Base-by-base conservation (phyloP, 2,113 vertebrate species). In the Rhinichthys klamathensis region DNA sequence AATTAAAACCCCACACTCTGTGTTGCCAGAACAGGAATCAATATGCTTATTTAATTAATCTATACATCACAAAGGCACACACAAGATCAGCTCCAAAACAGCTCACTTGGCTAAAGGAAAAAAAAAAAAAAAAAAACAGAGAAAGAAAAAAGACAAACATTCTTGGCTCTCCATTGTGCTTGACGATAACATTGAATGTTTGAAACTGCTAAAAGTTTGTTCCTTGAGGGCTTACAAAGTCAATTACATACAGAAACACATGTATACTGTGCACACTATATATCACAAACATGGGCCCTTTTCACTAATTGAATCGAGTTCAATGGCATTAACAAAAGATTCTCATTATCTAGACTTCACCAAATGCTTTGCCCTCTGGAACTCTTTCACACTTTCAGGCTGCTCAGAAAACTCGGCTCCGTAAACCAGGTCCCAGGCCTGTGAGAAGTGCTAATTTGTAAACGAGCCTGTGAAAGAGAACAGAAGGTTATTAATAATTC, bases 1-100 rank as follows among this genome's bases (percentile, higher is more conserved):
- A 92, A 94, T 94, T 93, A 94, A 94, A 94, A 94, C 93, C 92
- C 91, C 89, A 93, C 92, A 91, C 90, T 89, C 85, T 85, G 87
- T 88, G 88, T 88, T 91, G 83, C 74, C 87, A 78, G 80, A 83
- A 82, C 86, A 67, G 61, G 77, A 88, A 93, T 94, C 93, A 92
- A 92, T 95, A 90, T 91, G 91, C 88, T 89, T 93, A 91, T 94
- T 95, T 91, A 93, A 92, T 91, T 89, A 90, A 91, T 94, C 93
- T 87, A 91, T 93, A 92, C 90, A 92, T 94, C 91, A 93, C 82
- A 32, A 18, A 89, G 67, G n/a, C 51, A 89, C 82, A 44, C 80
- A 88, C 63, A 84, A 46, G 46, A 49, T 70, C 85, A 84, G 63
- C 76, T 38, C 35, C 60, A 80, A 69, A 85, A 49, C 27, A 60